A percentile compares a stretch with the other conserved stretches of the same genome.
Evolutionary conservation across 2,113 vertebrate species (phyloP).

Genomic region (Gambusia holbrooki): DNA sequence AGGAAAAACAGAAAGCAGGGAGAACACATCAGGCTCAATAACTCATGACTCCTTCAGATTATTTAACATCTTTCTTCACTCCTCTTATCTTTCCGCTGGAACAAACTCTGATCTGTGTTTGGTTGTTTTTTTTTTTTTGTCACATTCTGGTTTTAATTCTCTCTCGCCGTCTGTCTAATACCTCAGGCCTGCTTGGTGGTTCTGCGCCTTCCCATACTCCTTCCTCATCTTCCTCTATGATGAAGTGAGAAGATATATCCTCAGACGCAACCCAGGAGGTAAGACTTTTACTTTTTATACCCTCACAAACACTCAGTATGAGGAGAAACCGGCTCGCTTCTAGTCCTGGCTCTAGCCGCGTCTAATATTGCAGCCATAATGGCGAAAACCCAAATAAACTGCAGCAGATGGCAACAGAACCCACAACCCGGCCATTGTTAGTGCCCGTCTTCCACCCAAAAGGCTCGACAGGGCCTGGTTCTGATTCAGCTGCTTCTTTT

Average conservation of each 20-base stretch:
- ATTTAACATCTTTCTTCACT: constrained; percentile 2
- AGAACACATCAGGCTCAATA: constrained; percentile 34
- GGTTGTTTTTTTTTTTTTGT: neutral
- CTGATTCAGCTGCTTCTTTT: constrained; percentile 26
- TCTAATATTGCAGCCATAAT: constrained; percentile 11
- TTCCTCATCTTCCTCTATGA: constrained; percentile 84
- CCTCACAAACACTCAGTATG: neutral
- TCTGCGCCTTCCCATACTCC: constrained; percentile 83
- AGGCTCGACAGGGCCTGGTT: constrained; percentile 23
- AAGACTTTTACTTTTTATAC: constrained; percentile 29
- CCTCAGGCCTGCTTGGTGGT: constrained; percentile 82
- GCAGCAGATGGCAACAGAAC: constrained; percentile 30
- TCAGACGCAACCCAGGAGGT: constrained; percentile 83
- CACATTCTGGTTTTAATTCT: neutral
- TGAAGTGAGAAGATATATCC: constrained; percentile 82
- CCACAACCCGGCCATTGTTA: constrained; percentile 45
- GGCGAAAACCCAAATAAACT: constrained; percentile 34
- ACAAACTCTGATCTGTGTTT: neutral
- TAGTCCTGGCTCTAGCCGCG: constrained; percentile 5
- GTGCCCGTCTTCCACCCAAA: constrained; percentile 44
- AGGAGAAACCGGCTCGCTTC: constrained; percentile 1
- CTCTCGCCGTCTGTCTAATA: constrained; percentile 10
- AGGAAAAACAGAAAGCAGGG: constrained; percentile 14
- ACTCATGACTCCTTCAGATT: constrained; percentile 10
- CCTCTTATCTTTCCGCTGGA: neutral